Evolutionary conservation across 2,113 vertebrate species (phyloP), one percentile per base, ranked within the genome.

Genomic region (Irena cyanogastra): DNA sequence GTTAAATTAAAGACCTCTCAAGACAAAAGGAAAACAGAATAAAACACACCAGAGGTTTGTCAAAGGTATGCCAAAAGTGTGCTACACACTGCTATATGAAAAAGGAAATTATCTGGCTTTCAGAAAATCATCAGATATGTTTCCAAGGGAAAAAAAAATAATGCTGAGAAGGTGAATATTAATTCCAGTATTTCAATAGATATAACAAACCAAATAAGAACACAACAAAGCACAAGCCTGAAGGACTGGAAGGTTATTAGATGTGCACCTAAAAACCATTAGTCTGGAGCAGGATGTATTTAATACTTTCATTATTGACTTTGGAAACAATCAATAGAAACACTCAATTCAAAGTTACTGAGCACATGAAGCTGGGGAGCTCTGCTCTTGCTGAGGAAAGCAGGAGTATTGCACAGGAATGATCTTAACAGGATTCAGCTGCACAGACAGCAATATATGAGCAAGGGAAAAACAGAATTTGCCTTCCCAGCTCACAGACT

Each of bases 321-420:
- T 83, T 31, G 22, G 15, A 37, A 89, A 47, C 7, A 64, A 53
- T 31, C 20, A 53, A 16, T 21, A 49, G 39, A 91, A 74, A 27
- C 17, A 5, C 8, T 88, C 19, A 44, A 28, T 66, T 44, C 13
- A 93, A 76, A 90, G 8, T 18, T 28, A 39, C 35, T 11, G 14
- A 60, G 27, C n/a, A 53, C 16, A 7, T 13, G 21, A 56, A 63
- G 26, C 1, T 0, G 0, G 19, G 9, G 9, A 77, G 24, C 21
- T 42, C 13, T 74, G 60, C 2, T 20, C 8, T 14, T 15, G 18
- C 56, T 66, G 47, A 88, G n/a, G 30, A 90, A 79, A 44, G 50
- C 10, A 49, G 10, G 10, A 66, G 6, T 42, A 33, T 45, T 54
- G 23, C n/a, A 72, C 31, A 44, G 65, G 66, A 76, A 45, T 26